Evolutionary conservation across 2,888 invertebrate genomes (phyloP), one percentile per base, ranked within the genome.

Genomic region (Polietes domitor): DNA sequence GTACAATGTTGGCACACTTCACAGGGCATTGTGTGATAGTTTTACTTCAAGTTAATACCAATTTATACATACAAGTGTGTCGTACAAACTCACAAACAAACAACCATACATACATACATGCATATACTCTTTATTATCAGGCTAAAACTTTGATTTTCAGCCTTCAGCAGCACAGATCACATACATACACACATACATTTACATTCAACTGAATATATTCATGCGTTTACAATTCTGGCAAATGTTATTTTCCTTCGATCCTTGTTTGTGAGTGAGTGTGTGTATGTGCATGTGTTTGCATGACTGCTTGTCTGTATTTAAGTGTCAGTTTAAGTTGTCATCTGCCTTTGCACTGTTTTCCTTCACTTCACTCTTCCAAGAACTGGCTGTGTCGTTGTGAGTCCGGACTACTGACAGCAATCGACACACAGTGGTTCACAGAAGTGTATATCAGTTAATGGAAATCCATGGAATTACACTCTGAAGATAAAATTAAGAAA

Each of bases 301-400:
- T 21, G 19, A 0, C 21, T 1, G 21, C 55, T 70, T 74, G 74
- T 19, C 58, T 68, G n/a, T 76, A 75, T 28, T 77, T 24, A 81
- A 72, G 75, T 81, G 75, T 71, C 75, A 65, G 47, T 75, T 84
- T 75, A 78, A 75, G 78, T 76, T 81, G 76, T 61, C 81, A 81
- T 79, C 68, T 78, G 65, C 41, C 53, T 70, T 43, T 53, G 50
- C 58, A 63, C 65, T 76, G 76, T 74, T 77, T 81, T 41, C 68
- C 17, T 50, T 70, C 53, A 61, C 37, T 17, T 12, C 6, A 28
- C n/a, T n/a, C 17, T 37, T 58, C 4, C 9, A 28, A 73, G 79
- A 37, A 79, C 73, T 32, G 24, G 53, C 58, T 19, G 68, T 58
- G 37, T 61, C 58, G 63, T 24, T 74, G 43, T 41, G 7, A 41